Evolutionary conservation across 2,113 vertebrate species (phyloP).

Genomic region (Tragelaphus buxtoni): DNA sequence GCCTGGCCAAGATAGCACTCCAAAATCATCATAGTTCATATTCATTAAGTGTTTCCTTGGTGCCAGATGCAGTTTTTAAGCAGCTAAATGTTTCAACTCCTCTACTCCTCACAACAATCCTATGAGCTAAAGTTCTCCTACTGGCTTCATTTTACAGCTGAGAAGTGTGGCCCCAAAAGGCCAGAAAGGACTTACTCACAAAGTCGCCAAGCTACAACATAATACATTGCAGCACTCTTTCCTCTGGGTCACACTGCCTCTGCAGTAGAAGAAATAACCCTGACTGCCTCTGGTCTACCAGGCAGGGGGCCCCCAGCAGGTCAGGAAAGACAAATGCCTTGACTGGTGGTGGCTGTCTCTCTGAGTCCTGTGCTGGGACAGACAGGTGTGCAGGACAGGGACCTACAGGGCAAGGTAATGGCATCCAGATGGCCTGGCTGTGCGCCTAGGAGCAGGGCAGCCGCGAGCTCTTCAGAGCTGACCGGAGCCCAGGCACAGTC

Average conservation of each 20-base stretch:
- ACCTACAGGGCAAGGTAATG: not conserved
- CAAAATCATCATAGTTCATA: not conserved
- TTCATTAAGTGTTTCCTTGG: not conserved
- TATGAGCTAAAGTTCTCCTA: not conserved
- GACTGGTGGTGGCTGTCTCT: not conserved
- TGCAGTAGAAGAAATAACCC: not conserved
- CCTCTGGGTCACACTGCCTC: not conserved
- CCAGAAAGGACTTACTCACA: not conserved
- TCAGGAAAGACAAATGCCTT: not conserved
- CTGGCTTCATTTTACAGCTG: not conserved
- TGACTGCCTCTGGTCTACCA: not conserved
- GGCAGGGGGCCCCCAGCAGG: not conserved
- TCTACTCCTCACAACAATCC: not conserved
- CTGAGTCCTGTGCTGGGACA: not conserved
- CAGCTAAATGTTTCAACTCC: not conserved
- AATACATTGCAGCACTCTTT: not conserved
- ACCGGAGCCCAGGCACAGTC: not conserved
- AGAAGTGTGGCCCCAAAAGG: not conserved
- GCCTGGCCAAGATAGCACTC: not conserved
- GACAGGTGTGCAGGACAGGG: not conserved
- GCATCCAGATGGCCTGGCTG: not conserved
- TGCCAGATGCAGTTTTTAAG: not conserved
- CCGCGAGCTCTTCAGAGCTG: not conserved
- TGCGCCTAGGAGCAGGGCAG: not conserved
- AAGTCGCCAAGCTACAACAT: not conserved